Conservation (phyloP, 2,113 vertebrate species). For the Antechinus flavipes region DNA sequence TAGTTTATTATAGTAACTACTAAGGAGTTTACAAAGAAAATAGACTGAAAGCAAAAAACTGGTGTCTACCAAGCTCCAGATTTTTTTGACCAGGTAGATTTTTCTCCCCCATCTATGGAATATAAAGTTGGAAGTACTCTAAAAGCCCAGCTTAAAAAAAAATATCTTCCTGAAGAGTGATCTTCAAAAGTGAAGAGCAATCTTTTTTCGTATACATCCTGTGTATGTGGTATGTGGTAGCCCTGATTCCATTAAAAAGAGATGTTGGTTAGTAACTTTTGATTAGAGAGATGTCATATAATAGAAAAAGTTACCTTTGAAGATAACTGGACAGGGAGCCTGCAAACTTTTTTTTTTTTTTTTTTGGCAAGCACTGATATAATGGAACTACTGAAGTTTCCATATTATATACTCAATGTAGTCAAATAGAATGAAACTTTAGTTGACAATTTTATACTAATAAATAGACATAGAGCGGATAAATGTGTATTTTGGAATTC, state of each 20-base stretch:
- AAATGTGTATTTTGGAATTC: neutral
- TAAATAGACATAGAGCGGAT: neutral
- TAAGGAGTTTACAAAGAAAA: neutral
- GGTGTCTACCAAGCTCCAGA: neutral
- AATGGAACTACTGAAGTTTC: neutral
- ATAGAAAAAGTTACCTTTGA: neutral
- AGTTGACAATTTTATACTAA: neutral
- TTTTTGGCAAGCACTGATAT: neutral
- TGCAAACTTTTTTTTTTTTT: neutral
- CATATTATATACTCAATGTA: neutral
- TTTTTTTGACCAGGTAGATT: neutral
- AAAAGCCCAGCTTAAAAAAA: neutral
- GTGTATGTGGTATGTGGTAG: neutral
- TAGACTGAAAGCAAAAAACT: neutral
- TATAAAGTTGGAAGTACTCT: neutral
- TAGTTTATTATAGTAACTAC: neutral
- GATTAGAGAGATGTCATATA: neutral
- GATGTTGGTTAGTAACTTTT: neutral
- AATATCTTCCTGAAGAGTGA: neutral
- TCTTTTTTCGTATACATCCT: neutral
- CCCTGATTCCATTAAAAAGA: neutral
- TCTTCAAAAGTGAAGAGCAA: neutral
- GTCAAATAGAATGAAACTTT: neutral
- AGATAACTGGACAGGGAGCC: neutral
- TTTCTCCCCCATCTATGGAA: neutral